Conservation (phyloP, 2,113 vertebrate genomes). For the Leptosomus discolor region DNA sequence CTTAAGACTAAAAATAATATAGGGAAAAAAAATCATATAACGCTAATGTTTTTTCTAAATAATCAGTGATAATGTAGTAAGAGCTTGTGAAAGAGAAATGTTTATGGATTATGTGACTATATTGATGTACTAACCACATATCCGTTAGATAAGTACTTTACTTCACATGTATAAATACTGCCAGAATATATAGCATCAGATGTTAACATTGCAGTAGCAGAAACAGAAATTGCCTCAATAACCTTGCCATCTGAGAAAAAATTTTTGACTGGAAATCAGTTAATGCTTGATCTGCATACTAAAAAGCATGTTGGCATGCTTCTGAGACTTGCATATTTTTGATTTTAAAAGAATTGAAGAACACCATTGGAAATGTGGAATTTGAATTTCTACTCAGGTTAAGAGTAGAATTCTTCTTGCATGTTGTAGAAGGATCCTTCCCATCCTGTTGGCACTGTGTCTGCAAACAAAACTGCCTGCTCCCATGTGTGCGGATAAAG, state of each 20-base stretch:
- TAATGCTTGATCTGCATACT: not conserved
- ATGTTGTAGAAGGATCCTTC: not conserved
- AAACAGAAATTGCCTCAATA: not conserved
- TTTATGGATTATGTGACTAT: conserved; percentile 21
- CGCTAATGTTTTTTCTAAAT: not conserved
- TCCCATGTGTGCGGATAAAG: not conserved
- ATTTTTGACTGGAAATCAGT: not conserved
- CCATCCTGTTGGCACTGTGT: not conserved
- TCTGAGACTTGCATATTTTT: not conserved
- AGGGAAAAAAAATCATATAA: not conserved
- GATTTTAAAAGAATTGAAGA: not conserved
- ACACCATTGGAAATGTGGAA: not conserved
- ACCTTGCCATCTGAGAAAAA: not conserved
- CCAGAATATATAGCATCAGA: not conserved
- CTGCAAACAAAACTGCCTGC: not conserved
- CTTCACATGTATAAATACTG: not conserved
- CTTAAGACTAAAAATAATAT: not conserved
- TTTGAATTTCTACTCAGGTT: not conserved
- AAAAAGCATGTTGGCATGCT: not conserved
- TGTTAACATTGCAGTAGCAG: not conserved
- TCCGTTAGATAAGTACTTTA: conserved; percentile 1
- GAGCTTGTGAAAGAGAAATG: not conserved
- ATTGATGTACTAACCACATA: not conserved
- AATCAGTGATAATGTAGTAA: not conserved
- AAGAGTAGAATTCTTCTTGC: not conserved